Base-by-base conservation (phyloP, 2,113 vertebrate genomes). In the Corythoichthys intestinalis region DNA sequence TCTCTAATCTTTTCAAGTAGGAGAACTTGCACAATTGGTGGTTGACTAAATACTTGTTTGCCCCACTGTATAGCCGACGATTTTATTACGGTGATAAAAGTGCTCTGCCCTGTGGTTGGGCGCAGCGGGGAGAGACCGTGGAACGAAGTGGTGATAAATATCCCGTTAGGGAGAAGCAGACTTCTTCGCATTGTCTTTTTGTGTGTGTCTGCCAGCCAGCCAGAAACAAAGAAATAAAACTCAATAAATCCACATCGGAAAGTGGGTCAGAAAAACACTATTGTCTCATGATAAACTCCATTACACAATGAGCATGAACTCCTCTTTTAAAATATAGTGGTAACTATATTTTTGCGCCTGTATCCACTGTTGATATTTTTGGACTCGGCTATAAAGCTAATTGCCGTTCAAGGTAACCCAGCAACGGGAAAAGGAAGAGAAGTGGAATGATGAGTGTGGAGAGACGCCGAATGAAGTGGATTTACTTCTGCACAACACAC, bases 101-200 rank as follows among this genome's bases (percentile, higher is more conserved):
- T 79, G 79, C 78, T 87, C 81, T 28, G 20, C 81, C 82, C 83
- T 87, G 83, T 85, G 86, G 90, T 88, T 90, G 88, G 72, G 76
- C 79, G 69, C 86, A 78, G 87, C 73, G 74, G 75, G 73, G 77
- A 67, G 59, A 64, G 20, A 28, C 13, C 9, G 48, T 67, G 67
- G 60, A 68, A 65, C 65, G 75, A 70, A 79, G 78, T 79, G 77
- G 77, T 79, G 82, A 87, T 85, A 88, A 87, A 86, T 81, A 82
- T 80, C 74, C 65, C 79, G 74, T 77, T 79, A 83, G 75, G 75
- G 67, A 66, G 77, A 84, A 83, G 77, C 12, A 4, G 41, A 50
- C 20, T 48, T 82, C 69, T 82, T 83, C 78, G 78, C 47, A 73
- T 76, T 79, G 53, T 72, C 65, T 77, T 78, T 84, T 65, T 83